Percentiles rank a stretch among this genome's conserved stretches.
phyloP scores from a whole-genome alignment of 2,113 vertebrate genomes.

The Recurvirostra avosetta region DNA sequence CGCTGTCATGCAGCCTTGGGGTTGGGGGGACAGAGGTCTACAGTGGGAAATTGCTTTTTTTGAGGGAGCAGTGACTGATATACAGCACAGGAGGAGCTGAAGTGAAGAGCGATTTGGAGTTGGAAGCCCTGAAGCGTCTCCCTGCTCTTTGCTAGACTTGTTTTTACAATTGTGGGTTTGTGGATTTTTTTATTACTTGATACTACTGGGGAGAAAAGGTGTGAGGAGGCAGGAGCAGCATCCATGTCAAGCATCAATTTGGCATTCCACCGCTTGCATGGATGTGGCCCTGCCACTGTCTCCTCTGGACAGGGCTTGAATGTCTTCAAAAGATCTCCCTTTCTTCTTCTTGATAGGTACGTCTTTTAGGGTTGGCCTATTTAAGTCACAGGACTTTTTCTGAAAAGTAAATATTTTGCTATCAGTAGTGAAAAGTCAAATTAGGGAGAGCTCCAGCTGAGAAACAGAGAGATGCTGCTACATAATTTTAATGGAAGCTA shows the following conservation, averaged over 20 bases:
- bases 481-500: too few relatives aligned
- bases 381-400: neutral
- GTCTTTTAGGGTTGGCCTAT: neutral
- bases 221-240: neutral
- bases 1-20: neutral
- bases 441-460: neutral
- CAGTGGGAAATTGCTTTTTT: neutral
- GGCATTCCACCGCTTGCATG: neutral
- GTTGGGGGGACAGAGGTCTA: neutral
- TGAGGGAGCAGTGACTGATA: neutral
- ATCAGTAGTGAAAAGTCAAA: neutral
- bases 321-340: neutral
- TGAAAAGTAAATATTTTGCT: neutral
- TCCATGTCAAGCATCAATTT: fast-evolving
- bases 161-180: neutral
- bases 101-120: neutral
- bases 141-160: neutral
- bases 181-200: neutral
- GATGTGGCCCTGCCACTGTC: neutral
- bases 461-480: too few relatives aligned
- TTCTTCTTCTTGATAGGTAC: neutral
- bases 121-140: neutral
- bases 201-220: neutral
- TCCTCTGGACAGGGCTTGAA: neutral
- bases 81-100: neutral